phyloP scores from a whole-genome alignment of 2,888 invertebrate genomes.

The Eudasyphora cyanicolor region DNA sequence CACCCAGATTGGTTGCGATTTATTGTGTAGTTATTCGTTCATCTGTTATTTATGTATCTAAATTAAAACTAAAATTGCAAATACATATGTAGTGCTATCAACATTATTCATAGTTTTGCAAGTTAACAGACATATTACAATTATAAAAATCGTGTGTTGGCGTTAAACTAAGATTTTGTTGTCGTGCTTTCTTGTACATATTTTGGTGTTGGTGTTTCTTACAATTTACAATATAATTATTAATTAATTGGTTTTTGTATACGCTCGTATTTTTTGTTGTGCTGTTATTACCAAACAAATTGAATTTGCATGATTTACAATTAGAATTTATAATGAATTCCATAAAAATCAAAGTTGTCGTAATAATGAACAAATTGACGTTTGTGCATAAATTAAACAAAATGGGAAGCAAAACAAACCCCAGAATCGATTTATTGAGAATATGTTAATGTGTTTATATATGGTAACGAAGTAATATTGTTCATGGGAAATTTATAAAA shows the following conservation, averaged over 20 bases:
- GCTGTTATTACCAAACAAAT: slow-evolving; percentile 5
- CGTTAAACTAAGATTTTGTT: slow-evolving; percentile 6
- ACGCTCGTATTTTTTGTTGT: not conserved
- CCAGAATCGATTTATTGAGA: not conserved
- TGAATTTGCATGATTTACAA: slow-evolving; percentile 22
- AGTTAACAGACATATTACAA: slow-evolving; percentile 13
- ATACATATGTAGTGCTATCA: not conserved
- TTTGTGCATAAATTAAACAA: not conserved
- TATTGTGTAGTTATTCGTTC: not conserved
- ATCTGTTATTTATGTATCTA: not conserved
- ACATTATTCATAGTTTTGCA: not conserved
- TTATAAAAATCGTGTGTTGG: slow-evolving; percentile 17
- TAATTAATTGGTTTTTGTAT: slow-evolving; percentile 4
- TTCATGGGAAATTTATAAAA: not conserved
- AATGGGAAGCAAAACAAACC: not conserved
- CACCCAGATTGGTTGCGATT: too few species aligned
- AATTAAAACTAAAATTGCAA: not conserved
- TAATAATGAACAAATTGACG: not conserved
- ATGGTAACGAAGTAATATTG: not conserved
- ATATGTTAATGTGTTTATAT: not conserved
- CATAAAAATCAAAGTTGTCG: not conserved
- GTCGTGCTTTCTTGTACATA: not conserved
- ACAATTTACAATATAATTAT: slow-evolving; percentile 23
- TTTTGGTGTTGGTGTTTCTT: not conserved
- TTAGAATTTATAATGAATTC: slow-evolving; percentile 6